A percentile compares a stretch with the other conserved stretches of the same genome.
phyloP scores from a whole-genome alignment of 2,797 vertebrate genomes.

The Sylvilagus floridanus region DNA sequence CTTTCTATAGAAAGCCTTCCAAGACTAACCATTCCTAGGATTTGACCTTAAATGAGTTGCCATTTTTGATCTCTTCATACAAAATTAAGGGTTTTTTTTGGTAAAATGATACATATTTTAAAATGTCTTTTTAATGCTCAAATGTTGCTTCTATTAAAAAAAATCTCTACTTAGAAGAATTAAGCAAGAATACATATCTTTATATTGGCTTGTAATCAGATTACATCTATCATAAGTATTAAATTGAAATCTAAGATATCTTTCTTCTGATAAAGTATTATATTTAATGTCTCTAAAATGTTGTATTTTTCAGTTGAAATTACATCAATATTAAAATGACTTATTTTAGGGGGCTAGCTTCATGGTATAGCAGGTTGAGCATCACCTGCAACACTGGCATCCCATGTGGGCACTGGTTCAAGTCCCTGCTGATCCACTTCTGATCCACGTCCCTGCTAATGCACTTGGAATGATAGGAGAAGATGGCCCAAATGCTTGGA shows the following conservation, averaged over 20 bases:
- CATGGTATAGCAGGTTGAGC: too few species aligned
- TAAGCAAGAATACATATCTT: conserved; percentile 33
- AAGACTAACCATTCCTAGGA: background rate
- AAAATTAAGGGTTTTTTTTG: too few species aligned
- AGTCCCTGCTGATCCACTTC: too few species aligned
- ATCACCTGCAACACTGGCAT: too few species aligned
- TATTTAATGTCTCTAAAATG: conserved; percentile 40
- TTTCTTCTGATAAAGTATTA: background rate
- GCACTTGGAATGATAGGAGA: too few species aligned
- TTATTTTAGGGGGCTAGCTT: background rate
- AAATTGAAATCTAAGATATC: background rate
- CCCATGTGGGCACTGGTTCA: too few species aligned
- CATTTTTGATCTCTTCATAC: background rate
- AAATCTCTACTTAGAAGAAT: conserved; percentile 44
- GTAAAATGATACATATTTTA: background rate
- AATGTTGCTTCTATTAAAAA: conserved; percentile 10
- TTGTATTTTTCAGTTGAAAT: conserved; percentile 49
- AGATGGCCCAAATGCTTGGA: too few species aligned
- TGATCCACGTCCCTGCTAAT: too few species aligned
- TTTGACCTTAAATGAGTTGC: background rate
- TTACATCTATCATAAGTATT: background rate
- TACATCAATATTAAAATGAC: background rate
- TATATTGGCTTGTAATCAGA: conserved; percentile 26
- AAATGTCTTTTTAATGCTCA: conserved; percentile 27
- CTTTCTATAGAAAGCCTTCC: too few species aligned